These are phyloP conservation scores for Serranus cabrilla DNA, from an alignment of 2,797 vertebrate species.

Conservation along the genomic window DNA sequence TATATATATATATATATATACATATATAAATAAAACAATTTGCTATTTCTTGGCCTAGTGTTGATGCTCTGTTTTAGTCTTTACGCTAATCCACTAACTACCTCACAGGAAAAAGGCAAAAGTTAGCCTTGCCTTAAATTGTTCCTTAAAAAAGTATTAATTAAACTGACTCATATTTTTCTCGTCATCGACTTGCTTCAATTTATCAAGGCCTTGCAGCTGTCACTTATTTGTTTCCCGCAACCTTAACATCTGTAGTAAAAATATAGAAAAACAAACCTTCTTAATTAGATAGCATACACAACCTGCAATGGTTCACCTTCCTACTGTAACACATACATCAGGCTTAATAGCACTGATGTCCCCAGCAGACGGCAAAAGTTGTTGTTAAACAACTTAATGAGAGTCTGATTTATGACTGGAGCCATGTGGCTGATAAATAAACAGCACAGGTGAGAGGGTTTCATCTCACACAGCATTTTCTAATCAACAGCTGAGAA, in stretches of 20 bases:
- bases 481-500: conserved; percentile 55
- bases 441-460: conserved; percentile 60
- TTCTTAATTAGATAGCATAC: conserved; percentile 48
- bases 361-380: conserved; percentile 68
- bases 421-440: conserved; percentile 55
- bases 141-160: not conserved
- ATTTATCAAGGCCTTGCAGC: conserved; percentile 12
- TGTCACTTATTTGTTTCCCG: not conserved
- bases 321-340: conserved; percentile 50
- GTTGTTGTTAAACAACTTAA: conserved; percentile 75
- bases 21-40: not conserved
- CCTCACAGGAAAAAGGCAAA: not conserved
- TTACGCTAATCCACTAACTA: not conserved
- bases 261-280: not conserved
- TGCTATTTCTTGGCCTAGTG: not conserved
- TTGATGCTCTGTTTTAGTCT: not conserved
- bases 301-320: conserved; percentile 32
- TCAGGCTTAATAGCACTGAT: conserved; percentile 64
- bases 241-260: not conserved
- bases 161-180: not conserved
- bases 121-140: not conserved
- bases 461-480: conserved; percentile 57
- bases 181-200: too few relatives aligned
- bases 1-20: too few relatives aligned
- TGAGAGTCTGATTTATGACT: conserved; percentile 73